Conservation (phyloP, 2,888 invertebrate species). For the Tetranychus piercei region DNA sequence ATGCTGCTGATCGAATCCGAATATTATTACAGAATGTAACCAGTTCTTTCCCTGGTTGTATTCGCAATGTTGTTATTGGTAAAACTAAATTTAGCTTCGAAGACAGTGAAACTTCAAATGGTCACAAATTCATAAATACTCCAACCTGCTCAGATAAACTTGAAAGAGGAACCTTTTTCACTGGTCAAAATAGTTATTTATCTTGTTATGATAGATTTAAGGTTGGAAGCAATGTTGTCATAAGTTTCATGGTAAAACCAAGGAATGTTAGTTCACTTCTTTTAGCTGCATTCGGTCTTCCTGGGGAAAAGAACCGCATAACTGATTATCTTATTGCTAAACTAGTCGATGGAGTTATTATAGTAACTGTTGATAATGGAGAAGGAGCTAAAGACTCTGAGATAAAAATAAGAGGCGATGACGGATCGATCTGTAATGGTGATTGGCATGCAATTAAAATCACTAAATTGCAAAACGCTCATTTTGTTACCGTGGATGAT, state of each 20-base stretch:
- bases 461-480: slow-evolving; percentile 71
- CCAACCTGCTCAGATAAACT: slow-evolving; percentile 59
- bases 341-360: slow-evolving; percentile 51
- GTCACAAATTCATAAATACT: slow-evolving; percentile 43
- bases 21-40: slow-evolving; percentile 37
- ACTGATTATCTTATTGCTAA: slow-evolving; percentile 69
- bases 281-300: slow-evolving; percentile 32
- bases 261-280: slow-evolving; percentile 64
- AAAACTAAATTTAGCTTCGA: slow-evolving; percentile 35
- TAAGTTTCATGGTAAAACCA: slow-evolving; percentile 68
- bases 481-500: slow-evolving; percentile 66
- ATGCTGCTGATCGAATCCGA: slow-evolving; percentile 35
- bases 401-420: slow-evolving; percentile 44
- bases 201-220: slow-evolving; percentile 53
- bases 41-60: slow-evolving; percentile 61
- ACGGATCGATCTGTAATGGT: slow-evolving; percentile 69
- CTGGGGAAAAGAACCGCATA: slow-evolving; percentile 53
- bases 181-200: slow-evolving; percentile 40
- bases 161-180: slow-evolving; percentile 64
- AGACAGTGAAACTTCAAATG: slow-evolving; percentile 31
- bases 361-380: slow-evolving; percentile 34
- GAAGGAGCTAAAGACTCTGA: slow-evolving; percentile 57
- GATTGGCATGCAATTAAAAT: slow-evolving; percentile 73
- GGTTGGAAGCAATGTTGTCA: slow-evolving; percentile 57
- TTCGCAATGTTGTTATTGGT: slow-evolving; percentile 42